phyloP scores from a whole-genome alignment of 2,888 invertebrate genomes.

The Litoditis marina region DNA sequence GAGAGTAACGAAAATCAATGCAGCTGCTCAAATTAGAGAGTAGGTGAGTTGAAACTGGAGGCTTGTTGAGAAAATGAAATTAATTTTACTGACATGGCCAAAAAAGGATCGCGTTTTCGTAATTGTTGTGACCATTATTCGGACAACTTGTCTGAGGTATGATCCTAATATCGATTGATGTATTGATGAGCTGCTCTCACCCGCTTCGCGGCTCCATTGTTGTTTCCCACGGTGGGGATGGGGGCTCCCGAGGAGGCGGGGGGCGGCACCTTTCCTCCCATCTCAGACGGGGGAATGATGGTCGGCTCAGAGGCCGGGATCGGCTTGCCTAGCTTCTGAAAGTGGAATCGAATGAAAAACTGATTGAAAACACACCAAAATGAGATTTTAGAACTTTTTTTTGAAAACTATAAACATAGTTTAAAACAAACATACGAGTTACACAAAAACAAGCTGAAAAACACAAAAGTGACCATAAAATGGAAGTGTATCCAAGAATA shows the following conservation, averaged over 20 bases:
- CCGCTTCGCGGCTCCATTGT: constrained; percentile 57
- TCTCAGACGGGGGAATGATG: constrained; percentile 68
- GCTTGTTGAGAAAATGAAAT: too few relatives aligned
- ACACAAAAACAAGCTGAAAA: not conserved
- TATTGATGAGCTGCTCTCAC: constrained; percentile 68
- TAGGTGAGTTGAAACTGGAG: too few relatives aligned
- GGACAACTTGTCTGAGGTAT: not conserved
- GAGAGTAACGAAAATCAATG: too few relatives aligned
- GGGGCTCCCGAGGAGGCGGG: not conserved
- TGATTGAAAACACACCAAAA: too few relatives aligned
- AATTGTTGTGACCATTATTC: too few relatives aligned
- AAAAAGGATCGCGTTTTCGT: too few relatives aligned
- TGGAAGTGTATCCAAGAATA: too few relatives aligned
- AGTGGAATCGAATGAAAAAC: too few relatives aligned
- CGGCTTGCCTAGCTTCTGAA: constrained; percentile 89
- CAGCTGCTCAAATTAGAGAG: not conserved
- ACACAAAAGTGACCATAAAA: not conserved
- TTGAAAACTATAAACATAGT: too few relatives aligned
- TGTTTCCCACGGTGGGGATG: constrained; percentile 6
- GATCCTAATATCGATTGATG: not conserved
- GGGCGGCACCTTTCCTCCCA: constrained; percentile 1
- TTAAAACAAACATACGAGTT: too few relatives aligned
- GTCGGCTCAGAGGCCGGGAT: constrained; percentile 93
- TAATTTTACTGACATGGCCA: too few relatives aligned
- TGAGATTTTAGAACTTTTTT: too few relatives aligned